Base-by-base conservation (phyloP, 2,888 invertebrate species). In the Coenonympha arcania region DNA sequence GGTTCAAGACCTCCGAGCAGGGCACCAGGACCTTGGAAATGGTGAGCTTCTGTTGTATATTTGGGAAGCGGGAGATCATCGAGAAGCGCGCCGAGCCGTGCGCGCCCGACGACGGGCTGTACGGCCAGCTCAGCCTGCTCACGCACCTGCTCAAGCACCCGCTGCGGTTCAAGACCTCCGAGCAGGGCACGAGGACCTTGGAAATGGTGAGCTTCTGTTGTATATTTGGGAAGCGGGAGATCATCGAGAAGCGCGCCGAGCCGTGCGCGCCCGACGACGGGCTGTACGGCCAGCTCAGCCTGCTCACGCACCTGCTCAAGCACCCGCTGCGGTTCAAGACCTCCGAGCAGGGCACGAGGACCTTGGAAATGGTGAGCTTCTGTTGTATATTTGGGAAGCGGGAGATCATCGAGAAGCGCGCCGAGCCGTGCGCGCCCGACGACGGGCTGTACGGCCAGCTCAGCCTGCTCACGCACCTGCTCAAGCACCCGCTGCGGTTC, bases 241-340 rank as follows among this genome's bases (percentile, higher is more conserved):
- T 91, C 65, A 88, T 94, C 39, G 97, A 98, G 79, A 91, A 92
- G 5, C 87, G 95, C 0, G 91, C 93, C 54, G 89, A 91, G 37
- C 91, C 90, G 15, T 93, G 93, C 46, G 85, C 92, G 2, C 95
- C 96, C 57, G 97, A 98, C 71, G 96, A 97, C 69, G 96, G 95
- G 0, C 81, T 98, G 5, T 93, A 95, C 49, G 97, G 97, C 0
- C 87, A 97, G 31, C 83, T 98, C 9, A 95, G 93, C 69, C 87
- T 97, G 1, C 89, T 94, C 69, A 93, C 94, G n/a, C 95, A 95
- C 67, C 87, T 96, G 36, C 88, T 96, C 62, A 96, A 96, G 69
- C 96, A 96, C 69, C 93, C 94, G 66, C 92, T 96, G 0, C 89
- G 93, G 11, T 96, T 94, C 73, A 96, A 96, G 74, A 92, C 90